Base-by-base conservation (phyloP, 2,113 vertebrate genomes). In the Podilymbus podiceps region DNA sequence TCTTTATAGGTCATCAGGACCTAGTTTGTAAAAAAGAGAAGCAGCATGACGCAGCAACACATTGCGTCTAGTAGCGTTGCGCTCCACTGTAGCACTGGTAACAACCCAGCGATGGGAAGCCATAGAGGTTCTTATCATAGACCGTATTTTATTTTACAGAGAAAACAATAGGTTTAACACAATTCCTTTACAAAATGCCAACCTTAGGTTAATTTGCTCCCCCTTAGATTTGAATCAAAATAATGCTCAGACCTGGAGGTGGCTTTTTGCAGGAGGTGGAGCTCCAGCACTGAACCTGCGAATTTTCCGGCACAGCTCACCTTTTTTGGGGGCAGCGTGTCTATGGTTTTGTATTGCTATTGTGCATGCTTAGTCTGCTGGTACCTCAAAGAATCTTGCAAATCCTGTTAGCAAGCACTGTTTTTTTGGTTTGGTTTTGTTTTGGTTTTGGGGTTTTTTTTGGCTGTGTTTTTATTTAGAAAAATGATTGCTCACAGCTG, bases 31-130 rank as follows among this genome's bases (percentile, higher is more conserved):
- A 83, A 22, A 40, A 50, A 62, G 31, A 66, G 49, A 75, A 68
- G 69, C 84, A 93, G 87, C 49, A 30, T 79, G 87, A 92, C 89
- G 73, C 69, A 95, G 89, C 69, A 95, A 6, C 46, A 55, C 49
- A 11, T 71, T 47, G 50, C 49, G 74, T 50, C 75, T 67, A 13
- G 52, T 13, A 21, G 77, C 67, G 11, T 31, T 74, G 30, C 71
- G 3, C 72, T 55, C 44, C 85, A 4, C 75, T 33, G 47, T 55
- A 63, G 30, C 71, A 60, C 50, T 2, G 1, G 10, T 25, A 55
- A 59, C 7, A 55, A 59, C 7, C 14, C 24, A 8, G 42, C 40
- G 59, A 18, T 31, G 49, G 71, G 64, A 58, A 94, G 55, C 35
- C 46, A 2, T 0, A 64, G 56, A 62, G 35, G 2, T 30, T 80